Evolutionary conservation across 2,113 vertebrate species (phyloP), one percentile per base, ranked within the genome.

Genomic region (Apteryx owenii): DNA sequence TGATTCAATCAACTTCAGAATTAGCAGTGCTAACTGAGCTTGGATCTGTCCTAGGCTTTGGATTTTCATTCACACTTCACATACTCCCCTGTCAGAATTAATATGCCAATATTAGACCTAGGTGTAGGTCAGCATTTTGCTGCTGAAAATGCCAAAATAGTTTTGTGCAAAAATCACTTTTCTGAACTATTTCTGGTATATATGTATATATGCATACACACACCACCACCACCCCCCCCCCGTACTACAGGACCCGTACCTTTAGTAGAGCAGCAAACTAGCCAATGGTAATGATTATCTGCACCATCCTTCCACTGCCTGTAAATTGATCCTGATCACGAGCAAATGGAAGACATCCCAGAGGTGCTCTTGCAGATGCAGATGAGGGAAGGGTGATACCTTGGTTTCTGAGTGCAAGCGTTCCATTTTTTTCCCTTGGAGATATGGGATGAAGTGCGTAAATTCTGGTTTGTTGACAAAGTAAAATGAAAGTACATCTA

Each of bases 241-340:
- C 54, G 71, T 20, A 31, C 25, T 6, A 3, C 36, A 12, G 56
- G 20, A 40, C 20, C 48, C 38, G 20, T 22, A 17, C 12, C 26
- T 78, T 53, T 48, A 56, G 38, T 48, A 26, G 36, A 26, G 42
- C 65, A 12, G 28, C 25, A 56, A 75, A 62, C 23, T 2, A 36
- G 33, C 17, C 46, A 10, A 0, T 80, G 58, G 44, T 76, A 13
- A 1, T 5, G 2, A 2, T 0, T 31, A 33, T 31, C 66, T 25
- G 44, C 22, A 21, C n/a, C 15, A 1, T 80, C 56, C 72, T 80
- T 40, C 42, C 5, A 12, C 79, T 12, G 1, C 44, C 54, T 79
- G 56, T 20, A 13, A 11, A 38, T 2, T 15, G 6, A 28, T 38
- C 16, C 76, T 62, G 66, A 5, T 25, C 62, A 70, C 61, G 44